These are phyloP conservation scores for Nemotelus nigrinus DNA, from an alignment of 2,888 invertebrate genomes.

Conservation along the genomic window DNA sequence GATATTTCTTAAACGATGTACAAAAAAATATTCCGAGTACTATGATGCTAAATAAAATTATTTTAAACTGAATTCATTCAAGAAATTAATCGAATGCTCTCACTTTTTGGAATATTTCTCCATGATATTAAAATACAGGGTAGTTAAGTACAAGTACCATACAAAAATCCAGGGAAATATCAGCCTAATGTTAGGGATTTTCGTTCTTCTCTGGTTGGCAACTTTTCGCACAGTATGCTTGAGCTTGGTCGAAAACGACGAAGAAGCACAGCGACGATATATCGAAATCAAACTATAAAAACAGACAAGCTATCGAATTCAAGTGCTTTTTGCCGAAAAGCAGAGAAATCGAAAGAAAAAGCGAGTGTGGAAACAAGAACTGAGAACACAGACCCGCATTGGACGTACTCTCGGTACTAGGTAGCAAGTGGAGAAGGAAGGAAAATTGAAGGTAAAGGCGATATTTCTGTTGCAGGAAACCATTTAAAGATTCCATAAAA, in stretches of 20 bases:
- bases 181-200: too few relatives aligned
- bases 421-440: background rate
- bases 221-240: too few relatives aligned
- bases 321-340: constrained; percentile 25
- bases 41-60: too few relatives aligned
- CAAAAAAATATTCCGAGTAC: too few relatives aligned
- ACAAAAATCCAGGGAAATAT: too few relatives aligned
- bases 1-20: too few relatives aligned
- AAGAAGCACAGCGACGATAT: constrained; percentile 20
- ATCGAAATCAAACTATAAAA: constrained; percentile 29
- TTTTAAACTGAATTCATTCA: too few relatives aligned
- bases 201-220: too few relatives aligned
- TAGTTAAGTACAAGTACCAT: too few relatives aligned
- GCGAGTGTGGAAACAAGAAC: background rate
- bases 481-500: constrained; percentile 39
- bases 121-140: too few relatives aligned
- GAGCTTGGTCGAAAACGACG: constrained; percentile 23
- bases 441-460: constrained; percentile 11
- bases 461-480: constrained; percentile 45
- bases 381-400: background rate
- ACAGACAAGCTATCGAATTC: constrained; percentile 29
- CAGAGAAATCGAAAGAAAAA: background rate
- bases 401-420: background rate
- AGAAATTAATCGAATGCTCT: too few relatives aligned
- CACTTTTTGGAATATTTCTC: too few relatives aligned